Base-by-base conservation (phyloP, 2,888 invertebrate genomes). In the Pelosia muscerda region DNA sequence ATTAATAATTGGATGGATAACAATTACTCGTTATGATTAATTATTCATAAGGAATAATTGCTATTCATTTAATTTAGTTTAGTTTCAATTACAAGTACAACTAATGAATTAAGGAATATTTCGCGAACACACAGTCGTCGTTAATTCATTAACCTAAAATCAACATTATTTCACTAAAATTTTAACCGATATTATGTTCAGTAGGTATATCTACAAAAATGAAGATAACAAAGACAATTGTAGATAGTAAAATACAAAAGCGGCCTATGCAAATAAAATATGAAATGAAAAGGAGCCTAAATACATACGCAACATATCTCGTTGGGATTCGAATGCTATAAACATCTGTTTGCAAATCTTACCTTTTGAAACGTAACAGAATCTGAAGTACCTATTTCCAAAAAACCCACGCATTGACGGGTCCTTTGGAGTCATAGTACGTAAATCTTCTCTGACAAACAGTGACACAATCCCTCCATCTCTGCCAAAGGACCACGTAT, bases 401-500 rank as follows among this genome's bases (percentile, higher is more conserved):
- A 74, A 75, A 73, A 66, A 67, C 79, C 77, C 81, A 75, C 75
- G 75, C 73, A 76, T 86, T 82, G 77, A 75, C 68, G 63, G 73
- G 76, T 76, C 78, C 77, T 81, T 79, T 80, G 83, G 75, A 79
- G 82, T 83, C 85, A 86, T 84, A 82, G 83, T 82, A 86, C 83
- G 82, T 85, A 88, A 90, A 90, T 88, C 86, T 81, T 74, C 78
- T 77, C 72, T 75, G 82, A 86, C 86, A 89, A 87, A 88, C 82
- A 84, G 81, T 78, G 76, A 79, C 78, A 81, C 79, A 85, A 87
- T 86, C 87, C 87, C 85, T 86, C 78, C 81, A 78, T 84, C 86
- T 85, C 86, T 84, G 79, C 87, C 88, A 90, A 90, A 90, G 88
- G 82, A 75, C 81, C 81, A 84, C 81, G 81, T 83, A 83, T 84